These are phyloP conservation scores for Coregonus clupeaformis DNA, from an alignment of 2,113 vertebrate genomes.

Conservation along the genomic window DNA sequence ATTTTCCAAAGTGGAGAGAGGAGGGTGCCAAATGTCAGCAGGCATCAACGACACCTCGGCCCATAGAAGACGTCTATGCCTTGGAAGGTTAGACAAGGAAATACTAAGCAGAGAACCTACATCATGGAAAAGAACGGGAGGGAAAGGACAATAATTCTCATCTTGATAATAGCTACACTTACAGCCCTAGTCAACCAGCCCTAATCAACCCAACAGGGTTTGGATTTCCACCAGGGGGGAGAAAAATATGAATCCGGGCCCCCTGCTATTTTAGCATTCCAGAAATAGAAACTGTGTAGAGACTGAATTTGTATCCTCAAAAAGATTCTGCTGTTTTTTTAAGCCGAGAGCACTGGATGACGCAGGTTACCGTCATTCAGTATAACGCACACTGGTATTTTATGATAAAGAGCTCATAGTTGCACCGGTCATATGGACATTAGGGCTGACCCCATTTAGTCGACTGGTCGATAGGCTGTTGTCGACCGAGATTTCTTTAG, in stretches of 20 bases:
- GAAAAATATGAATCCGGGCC: conserved; percentile 20
- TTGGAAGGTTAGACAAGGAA: background rate
- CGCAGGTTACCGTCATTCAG: too few species aligned
- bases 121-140: background rate
- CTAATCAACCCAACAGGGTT: background rate
- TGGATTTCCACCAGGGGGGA: conserved; percentile 12
- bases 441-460: too few species aligned
- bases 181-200: background rate
- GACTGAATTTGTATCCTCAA: conserved; percentile 11
- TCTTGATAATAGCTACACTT: too few species aligned
- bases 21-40: conserved; percentile 42
- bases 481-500: too few species aligned
- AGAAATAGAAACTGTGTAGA: conserved; percentile 50
- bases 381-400: too few species aligned
- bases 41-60: conserved; percentile 32
- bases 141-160: background rate
- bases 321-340: background rate
- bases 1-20: conserved; percentile 34
- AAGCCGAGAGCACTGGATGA: too few species aligned
- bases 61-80: background rate
- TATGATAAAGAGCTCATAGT: too few species aligned
- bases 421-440: too few species aligned
- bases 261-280: conserved; percentile 44
- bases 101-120: background rate
- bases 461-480: too few species aligned